These are phyloP conservation scores for Halyomorpha halys DNA, from an alignment of 1,140 invertebrate genomes.

Conservation along the genomic window DNA sequence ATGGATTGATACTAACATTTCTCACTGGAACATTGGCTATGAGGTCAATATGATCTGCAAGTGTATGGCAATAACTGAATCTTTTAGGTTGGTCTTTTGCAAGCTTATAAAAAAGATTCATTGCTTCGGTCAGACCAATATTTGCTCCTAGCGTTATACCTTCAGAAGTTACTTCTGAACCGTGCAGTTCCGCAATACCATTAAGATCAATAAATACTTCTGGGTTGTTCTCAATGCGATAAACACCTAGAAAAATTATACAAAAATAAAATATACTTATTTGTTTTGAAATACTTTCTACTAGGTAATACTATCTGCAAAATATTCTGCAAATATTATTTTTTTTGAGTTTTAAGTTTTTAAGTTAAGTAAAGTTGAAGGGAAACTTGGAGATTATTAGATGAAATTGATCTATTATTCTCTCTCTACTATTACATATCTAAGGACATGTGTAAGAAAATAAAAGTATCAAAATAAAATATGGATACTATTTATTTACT, in stretches of 20 bases:
- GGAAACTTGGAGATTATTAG: too few species aligned
- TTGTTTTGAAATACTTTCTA: too few species aligned
- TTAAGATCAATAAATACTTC: conserved; percentile 61
- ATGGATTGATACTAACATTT: conserved; percentile 47
- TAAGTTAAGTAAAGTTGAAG: too few species aligned
- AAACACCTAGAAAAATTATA: conserved; percentile 50
- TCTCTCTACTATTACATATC: too few species aligned
- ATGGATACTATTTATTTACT: too few species aligned
- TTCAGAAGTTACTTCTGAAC: conserved; percentile 39
- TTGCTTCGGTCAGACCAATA: conserved; percentile 50
- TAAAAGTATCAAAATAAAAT: too few species aligned
- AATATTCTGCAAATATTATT: too few species aligned
- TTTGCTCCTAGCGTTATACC: conserved; percentile 52
- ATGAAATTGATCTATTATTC: too few species aligned
- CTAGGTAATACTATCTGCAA: too few species aligned
- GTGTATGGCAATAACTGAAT: conserved; percentile 36
- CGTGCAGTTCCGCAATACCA: conserved; percentile 50
- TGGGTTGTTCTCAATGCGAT: conserved; percentile 40
- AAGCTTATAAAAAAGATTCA: conserved; percentile 46
- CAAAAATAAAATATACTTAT: too few species aligned
- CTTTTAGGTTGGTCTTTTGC: conserved; percentile 37
- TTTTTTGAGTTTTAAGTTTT: too few species aligned
- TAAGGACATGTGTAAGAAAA: too few species aligned
- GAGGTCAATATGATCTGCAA: conserved; percentile 55
- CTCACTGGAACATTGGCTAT: conserved; percentile 60